Evolutionary conservation across 2,113 vertebrate genomes (phyloP), one percentile per base, ranked within the genome.

Genomic region (Porphyrio hochstetteri): DNA sequence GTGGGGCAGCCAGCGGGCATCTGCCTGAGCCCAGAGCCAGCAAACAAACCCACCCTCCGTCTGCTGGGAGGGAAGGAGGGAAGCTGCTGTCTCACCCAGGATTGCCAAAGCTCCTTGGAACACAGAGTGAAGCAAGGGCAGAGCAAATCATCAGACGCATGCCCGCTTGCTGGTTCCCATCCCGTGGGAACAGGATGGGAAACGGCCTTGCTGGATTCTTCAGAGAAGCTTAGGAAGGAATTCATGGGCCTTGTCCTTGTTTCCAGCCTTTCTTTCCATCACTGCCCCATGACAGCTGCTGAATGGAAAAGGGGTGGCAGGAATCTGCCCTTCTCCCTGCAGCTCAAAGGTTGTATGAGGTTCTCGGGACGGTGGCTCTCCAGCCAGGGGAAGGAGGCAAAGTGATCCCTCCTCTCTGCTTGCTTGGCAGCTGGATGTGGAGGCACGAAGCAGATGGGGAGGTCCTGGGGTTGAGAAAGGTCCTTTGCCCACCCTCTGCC

Each of bases 171-270:
- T 89, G 12, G 0, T 84, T 96, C 88, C 42, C 55, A 52, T 94
- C 83, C 77, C 80, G 74, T 56, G 53, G 79, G 87, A 84, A 96
- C 75, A 88, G 63, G 76, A 88, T 74, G 35, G 53, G 69, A 92
- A 78, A 35, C 21, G 46, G 69, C 53, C 93, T 68, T 88, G 75
- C 27, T 1, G 6, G 71, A 46, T 78, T 69, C 59, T 80, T 44
- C 2, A 11, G 64, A 81, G 93, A 70, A 20, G 36, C 76, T 90
- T 69, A 42, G 79, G 72, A 50, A 93, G 91, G 71, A 93, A 84
- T 95, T 92, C 36, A 27, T 0, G 1, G 77, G 77, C 60, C 33
- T 16, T 0, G 1, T 83, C 71, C 77, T 50, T 84, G 28, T 87
- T 94, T 94, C 90, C 36, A 19, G 77, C 15, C 69, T 71, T 46